phyloP scores from a whole-genome alignment of 2,113 vertebrate genomes.

The Osmerus mordax region DNA sequence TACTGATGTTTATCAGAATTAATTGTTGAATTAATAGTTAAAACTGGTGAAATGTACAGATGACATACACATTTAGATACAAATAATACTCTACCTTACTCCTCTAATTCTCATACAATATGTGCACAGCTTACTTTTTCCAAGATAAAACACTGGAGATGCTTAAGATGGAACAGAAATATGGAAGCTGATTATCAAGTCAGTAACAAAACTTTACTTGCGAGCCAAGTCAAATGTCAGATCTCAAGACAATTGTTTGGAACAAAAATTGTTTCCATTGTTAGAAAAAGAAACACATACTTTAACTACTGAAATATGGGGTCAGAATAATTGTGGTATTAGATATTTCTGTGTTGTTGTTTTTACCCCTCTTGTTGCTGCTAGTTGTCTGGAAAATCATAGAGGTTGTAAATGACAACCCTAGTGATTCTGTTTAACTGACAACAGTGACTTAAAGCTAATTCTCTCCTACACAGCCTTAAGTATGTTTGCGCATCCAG shows the following conservation, averaged over 20 bases:
- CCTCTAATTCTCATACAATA: neutral
- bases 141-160: conserved; percentile 70
- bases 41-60: conserved; percentile 54
- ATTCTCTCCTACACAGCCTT: conserved; percentile 54
- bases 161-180: conserved; percentile 16
- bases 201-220: neutral
- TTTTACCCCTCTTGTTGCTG: conserved; percentile 43
- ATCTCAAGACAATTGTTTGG: conserved; percentile 48
- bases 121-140: conserved; percentile 13
- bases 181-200: neutral
- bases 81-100: neutral
- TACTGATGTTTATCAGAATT: conserved; percentile 72
- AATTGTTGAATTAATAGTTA: conserved; percentile 65
- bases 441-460: conserved; percentile 37
- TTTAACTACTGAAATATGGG: conserved; percentile 63
- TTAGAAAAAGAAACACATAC: conserved; percentile 20
- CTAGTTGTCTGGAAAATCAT: neutral
- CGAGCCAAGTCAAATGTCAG: neutral
- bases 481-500: conserved; percentile 66
- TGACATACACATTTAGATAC: too few relatives aligned
- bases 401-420: conserved; percentile 29
- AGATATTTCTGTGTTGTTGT: conserved; percentile 64
- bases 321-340: conserved; percentile 51
- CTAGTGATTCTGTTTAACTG: conserved; percentile 25
- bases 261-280: conserved; percentile 26